Conservation (phyloP, 2,113 vertebrate genomes). For the Echinops telfairi region DNA sequence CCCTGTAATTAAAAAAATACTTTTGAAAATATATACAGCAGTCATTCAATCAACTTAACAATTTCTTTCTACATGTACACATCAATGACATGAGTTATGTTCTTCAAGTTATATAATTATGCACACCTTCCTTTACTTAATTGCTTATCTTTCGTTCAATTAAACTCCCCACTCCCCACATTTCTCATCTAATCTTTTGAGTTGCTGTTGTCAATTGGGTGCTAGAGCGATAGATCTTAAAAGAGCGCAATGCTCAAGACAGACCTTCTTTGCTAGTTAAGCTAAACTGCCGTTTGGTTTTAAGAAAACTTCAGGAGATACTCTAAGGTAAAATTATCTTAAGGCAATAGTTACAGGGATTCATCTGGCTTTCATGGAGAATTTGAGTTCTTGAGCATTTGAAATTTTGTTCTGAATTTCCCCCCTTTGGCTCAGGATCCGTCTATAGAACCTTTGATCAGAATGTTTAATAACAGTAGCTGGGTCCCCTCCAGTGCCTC, state of each 20-base stretch:
- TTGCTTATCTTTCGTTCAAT: neutral
- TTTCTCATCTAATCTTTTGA: neutral
- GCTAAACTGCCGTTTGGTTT: no score
- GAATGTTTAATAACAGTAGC: no score
- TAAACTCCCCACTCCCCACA: neutral
- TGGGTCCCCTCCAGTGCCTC: no score
- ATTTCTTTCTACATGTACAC: neutral
- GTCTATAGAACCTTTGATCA: no score
- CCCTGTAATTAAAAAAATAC: neutral
- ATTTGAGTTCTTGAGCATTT: no score
- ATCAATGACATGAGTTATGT: neutral
- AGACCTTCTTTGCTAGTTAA: neutral
- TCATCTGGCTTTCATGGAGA: no score
- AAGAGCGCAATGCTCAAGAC: neutral
- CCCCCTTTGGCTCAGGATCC: no score
- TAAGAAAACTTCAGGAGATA: no score
- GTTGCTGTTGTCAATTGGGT: neutral
- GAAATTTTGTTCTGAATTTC: no score
- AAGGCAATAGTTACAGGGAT: no score
- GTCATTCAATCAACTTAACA: neutral
- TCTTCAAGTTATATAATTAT: neutral
- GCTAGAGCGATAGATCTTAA: neutral
- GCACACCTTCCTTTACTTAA: neutral
- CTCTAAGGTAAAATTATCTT: no score
- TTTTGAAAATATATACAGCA: neutral